Evolutionary conservation across 2,113 vertebrate genomes (phyloP).

Genomic region (Leucopsar rothschildi): DNA sequence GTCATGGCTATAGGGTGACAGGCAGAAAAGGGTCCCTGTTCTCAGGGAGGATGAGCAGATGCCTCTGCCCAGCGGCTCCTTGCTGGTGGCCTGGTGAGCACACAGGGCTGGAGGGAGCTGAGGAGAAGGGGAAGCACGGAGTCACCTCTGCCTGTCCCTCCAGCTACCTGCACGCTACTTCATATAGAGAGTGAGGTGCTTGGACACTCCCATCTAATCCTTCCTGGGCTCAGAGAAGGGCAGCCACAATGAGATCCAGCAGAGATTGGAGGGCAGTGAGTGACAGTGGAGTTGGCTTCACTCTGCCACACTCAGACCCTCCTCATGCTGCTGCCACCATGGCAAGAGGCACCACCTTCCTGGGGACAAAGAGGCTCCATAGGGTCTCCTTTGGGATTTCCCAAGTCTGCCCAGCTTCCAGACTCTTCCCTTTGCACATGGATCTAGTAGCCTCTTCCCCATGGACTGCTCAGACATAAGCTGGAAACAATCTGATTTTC

Average conservation of each 20-base stretch:
- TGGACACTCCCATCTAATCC: background rate
- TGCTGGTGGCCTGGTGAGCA: accelerated
- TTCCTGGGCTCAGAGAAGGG: background rate
- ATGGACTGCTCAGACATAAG: background rate
- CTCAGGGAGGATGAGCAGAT: background rate
- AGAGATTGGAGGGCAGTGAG: background rate
- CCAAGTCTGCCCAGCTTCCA: background rate
- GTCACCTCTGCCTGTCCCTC: background rate
- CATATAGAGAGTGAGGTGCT: background rate
- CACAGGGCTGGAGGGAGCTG: background rate
- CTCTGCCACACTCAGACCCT: background rate
- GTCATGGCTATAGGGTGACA: conserved; percentile 57
- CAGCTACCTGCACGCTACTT: accelerated
- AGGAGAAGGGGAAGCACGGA: background rate
- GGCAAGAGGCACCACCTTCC: background rate
- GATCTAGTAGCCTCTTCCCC: background rate
- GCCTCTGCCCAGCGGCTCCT: background rate
- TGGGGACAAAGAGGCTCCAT: background rate
- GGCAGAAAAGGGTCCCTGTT: background rate
- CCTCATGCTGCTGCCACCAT: accelerated
- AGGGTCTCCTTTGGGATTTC: background rate
- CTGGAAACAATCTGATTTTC: conserved; percentile 26
- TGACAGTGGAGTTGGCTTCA: background rate
- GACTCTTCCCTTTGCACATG: background rate
- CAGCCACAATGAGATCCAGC: background rate